Base-by-base conservation (phyloP, 2,888 invertebrate genomes). In the Dynastes tityus region DNA sequence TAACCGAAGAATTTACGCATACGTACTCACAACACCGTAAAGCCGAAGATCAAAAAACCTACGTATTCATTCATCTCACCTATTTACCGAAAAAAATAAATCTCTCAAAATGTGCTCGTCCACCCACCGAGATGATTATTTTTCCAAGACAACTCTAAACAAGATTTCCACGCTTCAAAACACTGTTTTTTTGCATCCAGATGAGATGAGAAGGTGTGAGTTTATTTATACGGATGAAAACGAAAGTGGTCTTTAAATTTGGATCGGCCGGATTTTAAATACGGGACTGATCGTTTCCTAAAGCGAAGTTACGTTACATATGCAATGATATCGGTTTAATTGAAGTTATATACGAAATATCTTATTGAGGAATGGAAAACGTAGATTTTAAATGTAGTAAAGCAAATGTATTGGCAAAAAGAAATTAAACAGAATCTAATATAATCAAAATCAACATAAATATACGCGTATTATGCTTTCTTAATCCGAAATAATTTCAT, bases 221-320 rank as follows among this genome's bases (percentile, higher is more conserved):
- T 73, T 73, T 73, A 45, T 73, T 73, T 73, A 58, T 58, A 22
- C 73, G 40, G 73, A 22, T 9, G 45, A 73, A 73, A 73, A 16
- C 73, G 73, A 73, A 73, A 73, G 73, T 73, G 73, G 73, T 22
- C 40, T 73, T 73, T 73, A 73, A 73, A 73, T 73, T 51, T 51
- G 27, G 51, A 22, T 29, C 58, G 58, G 22, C n/a, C 40, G 71
- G 55, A 71, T 55, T 71, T 71, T 71, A 71, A 71, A 71, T 27
- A 13, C 68, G 61, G 27, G 45, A 45, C 45, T 45, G 45, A 45
- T 45, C 45, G 45, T 45, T 45, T 45, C 45, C 45, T 45, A 45
- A 45, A 32, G 32, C 32, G 32, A 32, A 45, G 45, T 45, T 45
- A 45, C 45, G 45, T 45, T 45, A 45, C 45, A 45, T 9, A 45